Conservation (phyloP, 2,113 vertebrate genomes). For the Austrofundulus limnaeus region DNA sequence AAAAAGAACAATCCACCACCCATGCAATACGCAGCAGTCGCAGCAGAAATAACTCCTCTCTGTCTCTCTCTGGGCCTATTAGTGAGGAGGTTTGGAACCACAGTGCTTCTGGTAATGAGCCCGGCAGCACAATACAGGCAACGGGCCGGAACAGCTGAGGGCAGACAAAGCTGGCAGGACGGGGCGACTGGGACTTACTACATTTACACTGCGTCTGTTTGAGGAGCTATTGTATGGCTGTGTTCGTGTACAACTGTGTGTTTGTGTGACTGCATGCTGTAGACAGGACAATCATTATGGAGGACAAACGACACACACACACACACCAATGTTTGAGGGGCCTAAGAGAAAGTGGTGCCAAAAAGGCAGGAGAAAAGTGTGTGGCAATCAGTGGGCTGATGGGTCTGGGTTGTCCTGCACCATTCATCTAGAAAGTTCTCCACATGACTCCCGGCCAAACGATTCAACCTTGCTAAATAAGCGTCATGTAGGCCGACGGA, state of each 20-base stretch:
- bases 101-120: slow-evolving; percentile 80
- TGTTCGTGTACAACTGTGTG: slow-evolving; percentile 37
- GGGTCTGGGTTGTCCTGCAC: slow-evolving; percentile 66
- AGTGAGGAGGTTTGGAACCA: slow-evolving; percentile 73
- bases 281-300: slow-evolving; percentile 71
- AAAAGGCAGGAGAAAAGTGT: slow-evolving; percentile 76
- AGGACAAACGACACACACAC: slow-evolving; percentile 60
- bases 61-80: slow-evolving; percentile 74
- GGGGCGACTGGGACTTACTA: slow-evolving; percentile 69
- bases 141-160: slow-evolving; percentile 81
- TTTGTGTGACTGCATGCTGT: slow-evolving; percentile 41
- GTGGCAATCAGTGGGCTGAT: slow-evolving; percentile 74
- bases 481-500: slow-evolving; percentile 61
- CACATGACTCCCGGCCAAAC: slow-evolving; percentile 66
- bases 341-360: slow-evolving; percentile 74
- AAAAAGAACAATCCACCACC: slow-evolving; percentile 58
- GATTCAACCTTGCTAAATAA: slow-evolving; percentile 54
- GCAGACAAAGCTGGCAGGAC: slow-evolving; percentile 79
- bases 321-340: slow-evolving; percentile 49
- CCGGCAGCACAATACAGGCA: slow-evolving; percentile 82
- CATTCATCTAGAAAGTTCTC: slow-evolving; percentile 78
- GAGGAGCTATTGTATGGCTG: slow-evolving; percentile 16
- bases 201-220: slow-evolving; percentile 58
- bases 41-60: slow-evolving; percentile 62
- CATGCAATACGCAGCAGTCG: slow-evolving; percentile 50